These are phyloP conservation scores for Meghimatium bilineatum DNA, from an alignment of 2,888 invertebrate species.

Conservation along the genomic window DNA sequence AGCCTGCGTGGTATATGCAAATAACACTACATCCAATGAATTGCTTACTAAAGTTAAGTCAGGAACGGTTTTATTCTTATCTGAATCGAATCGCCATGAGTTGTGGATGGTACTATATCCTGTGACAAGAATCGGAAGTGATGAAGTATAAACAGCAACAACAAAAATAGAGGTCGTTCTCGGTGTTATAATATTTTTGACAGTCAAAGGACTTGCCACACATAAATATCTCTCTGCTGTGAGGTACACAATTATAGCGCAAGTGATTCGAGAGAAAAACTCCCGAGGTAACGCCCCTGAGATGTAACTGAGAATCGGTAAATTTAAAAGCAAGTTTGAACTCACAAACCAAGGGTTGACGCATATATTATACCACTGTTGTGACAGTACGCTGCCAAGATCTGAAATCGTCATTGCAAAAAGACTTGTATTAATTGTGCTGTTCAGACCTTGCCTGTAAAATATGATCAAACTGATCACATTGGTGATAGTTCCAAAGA, in stretches of 20 bases:
- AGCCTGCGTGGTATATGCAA: not conserved
- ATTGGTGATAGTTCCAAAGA: not conserved
- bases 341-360: not conserved
- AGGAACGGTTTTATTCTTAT: not conserved
- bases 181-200: not conserved
- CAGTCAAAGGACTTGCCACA: not conserved
- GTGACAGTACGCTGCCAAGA: not conserved
- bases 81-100: not conserved
- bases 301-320: not conserved
- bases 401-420: not conserved
- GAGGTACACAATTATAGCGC: not conserved
- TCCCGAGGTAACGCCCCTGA: not conserved
- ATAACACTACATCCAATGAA: not conserved
- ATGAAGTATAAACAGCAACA: not conserved
- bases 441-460: not conserved
- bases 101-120: not conserved
- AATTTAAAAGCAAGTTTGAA: not conserved
- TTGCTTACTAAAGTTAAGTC: not conserved
- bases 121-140: not conserved
- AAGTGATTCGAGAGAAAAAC: not conserved
- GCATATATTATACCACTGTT: not conserved
- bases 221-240: slow-evolving; percentile 3
- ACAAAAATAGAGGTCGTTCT: not conserved
- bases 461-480: slow-evolving; percentile 5
- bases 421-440: not conserved